Evolutionary conservation across 2,797 vertebrate species (phyloP).

Genomic region (Characodon lateralis): DNA sequence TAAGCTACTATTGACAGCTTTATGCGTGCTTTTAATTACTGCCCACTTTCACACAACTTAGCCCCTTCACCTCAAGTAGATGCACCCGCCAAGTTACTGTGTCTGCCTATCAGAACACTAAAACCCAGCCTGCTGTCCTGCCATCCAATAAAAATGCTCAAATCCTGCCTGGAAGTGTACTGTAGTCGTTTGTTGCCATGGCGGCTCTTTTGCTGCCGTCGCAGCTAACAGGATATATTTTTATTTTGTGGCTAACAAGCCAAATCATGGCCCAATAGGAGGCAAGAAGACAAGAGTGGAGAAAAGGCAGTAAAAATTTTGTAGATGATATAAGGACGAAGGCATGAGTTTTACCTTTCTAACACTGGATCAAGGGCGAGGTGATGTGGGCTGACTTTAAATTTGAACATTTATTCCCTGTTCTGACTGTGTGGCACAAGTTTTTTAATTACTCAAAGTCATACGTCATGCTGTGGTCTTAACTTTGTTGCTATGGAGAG

Average conservation of each 20-base stretch:
- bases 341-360: conserved; percentile 69
- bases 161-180: conserved; percentile 65
- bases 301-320: conserved; percentile 78
- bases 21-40: conserved; percentile 86
- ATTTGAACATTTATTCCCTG: conserved; percentile 64
- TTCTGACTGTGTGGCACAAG: conserved; percentile 62
- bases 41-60: conserved; percentile 84
- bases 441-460: conserved; percentile 64
- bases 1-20: conserved; percentile 85
- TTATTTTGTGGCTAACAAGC: conserved; percentile 84
- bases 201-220: conserved; percentile 78
- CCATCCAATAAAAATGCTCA: conserved; percentile 66
- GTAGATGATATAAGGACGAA: conserved; percentile 73
- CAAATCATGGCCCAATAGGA: conserved; percentile 80
- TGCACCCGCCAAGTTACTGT: conserved; percentile 73
- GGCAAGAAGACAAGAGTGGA: conserved; percentile 48
- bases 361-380: conserved; percentile 74
- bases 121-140: conserved; percentile 50
- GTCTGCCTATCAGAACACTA: conserved; percentile 65
- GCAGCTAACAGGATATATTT: conserved; percentile 79
- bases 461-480: conserved; percentile 43
- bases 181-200: conserved; percentile 82
- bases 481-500: conserved; percentile 53
- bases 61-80: conserved; percentile 77
- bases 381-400: conserved; percentile 67